These are phyloP conservation scores for Trichomycterus rosablanca DNA, from an alignment of 2,113 vertebrate species.

Conservation along the genomic window DNA sequence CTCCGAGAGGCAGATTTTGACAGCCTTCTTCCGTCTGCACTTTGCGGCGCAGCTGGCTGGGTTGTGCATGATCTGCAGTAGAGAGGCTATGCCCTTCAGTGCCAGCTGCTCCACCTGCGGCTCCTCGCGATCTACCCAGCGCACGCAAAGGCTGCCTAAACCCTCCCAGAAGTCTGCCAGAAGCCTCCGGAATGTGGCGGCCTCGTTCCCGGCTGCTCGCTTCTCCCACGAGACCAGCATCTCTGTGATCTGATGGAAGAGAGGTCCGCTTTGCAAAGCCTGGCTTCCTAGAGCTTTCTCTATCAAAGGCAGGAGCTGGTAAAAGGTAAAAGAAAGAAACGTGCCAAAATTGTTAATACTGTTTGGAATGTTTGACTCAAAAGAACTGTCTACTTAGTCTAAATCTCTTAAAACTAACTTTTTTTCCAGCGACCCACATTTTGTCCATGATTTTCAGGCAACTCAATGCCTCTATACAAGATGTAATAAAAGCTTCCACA, in stretches of 20 bases:
- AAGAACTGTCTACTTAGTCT: too few relatives aligned
- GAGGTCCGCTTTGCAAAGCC: slow-evolving; percentile 75
- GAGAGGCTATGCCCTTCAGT: slow-evolving; percentile 74
- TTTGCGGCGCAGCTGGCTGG: slow-evolving; percentile 63
- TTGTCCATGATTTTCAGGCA: too few relatives aligned
- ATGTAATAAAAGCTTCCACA: too few relatives aligned
- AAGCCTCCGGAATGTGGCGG: slow-evolving; percentile 67
- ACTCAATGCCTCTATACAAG: too few relatives aligned
- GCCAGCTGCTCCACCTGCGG: slow-evolving; percentile 59
- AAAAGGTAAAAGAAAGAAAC: slow-evolving; percentile 4
- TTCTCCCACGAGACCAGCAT: slow-evolving; percentile 84
- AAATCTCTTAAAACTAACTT: too few relatives aligned
- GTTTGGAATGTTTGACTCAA: background rate
- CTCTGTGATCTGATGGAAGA: slow-evolving; percentile 80
- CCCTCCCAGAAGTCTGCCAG: slow-evolving; percentile 80
- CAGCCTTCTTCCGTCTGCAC: slow-evolving; percentile 69
- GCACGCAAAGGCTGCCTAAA: slow-evolving; percentile 71
- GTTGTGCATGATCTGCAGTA: slow-evolving; percentile 81
- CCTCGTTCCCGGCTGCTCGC: slow-evolving; percentile 54
- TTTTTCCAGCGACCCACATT: too few relatives aligned
- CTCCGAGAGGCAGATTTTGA: slow-evolving; percentile 75
- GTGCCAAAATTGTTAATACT: background rate
- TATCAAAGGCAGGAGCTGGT: slow-evolving; percentile 80
- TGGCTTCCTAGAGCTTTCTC: slow-evolving; percentile 70
- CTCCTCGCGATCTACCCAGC: slow-evolving; percentile 67